phyloP scores from a whole-genome alignment of 2,888 invertebrate species.

The Tricholauxania praeusta region DNA sequence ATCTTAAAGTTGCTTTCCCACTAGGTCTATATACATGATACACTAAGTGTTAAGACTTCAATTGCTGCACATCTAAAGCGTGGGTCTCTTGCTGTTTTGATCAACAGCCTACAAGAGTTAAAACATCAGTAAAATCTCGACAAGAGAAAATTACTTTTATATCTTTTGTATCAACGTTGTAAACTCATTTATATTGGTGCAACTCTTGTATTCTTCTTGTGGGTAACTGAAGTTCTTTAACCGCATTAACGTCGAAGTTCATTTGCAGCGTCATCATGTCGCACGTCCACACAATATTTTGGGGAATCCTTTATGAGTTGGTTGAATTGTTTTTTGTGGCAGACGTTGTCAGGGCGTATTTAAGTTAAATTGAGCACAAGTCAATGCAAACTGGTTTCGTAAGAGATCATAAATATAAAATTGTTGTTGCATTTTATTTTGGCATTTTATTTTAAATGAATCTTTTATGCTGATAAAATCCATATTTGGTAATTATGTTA shows the following conservation, averaged over 20 bases:
- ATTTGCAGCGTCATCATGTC: conserved; percentile 13
- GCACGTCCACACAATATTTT: conserved; percentile 24
- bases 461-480: conserved; percentile 17
- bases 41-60: too few relatives aligned
- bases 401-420: conserved; percentile 26
- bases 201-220: too few relatives aligned
- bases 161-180: too few relatives aligned
- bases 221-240: too few relatives aligned
- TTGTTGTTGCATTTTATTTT: conserved; percentile 3
- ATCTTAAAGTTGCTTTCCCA: too few relatives aligned
- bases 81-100: too few relatives aligned
- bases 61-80: too few relatives aligned
- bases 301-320: conserved; percentile 12
- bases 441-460: not conserved
- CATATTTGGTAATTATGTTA: conserved; percentile 8
- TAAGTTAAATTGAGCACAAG: not conserved
- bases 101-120: too few relatives aligned
- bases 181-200: too few relatives aligned
- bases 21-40: too few relatives aligned
- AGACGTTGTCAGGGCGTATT: not conserved
- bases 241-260: not conserved
- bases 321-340: not conserved
- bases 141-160: too few relatives aligned
- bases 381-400: conserved; percentile 6
- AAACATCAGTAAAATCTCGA: too few relatives aligned